These are phyloP conservation scores for Phthorimaea operculella DNA, from an alignment of 1,140 invertebrate species.

Conservation along the genomic window DNA sequence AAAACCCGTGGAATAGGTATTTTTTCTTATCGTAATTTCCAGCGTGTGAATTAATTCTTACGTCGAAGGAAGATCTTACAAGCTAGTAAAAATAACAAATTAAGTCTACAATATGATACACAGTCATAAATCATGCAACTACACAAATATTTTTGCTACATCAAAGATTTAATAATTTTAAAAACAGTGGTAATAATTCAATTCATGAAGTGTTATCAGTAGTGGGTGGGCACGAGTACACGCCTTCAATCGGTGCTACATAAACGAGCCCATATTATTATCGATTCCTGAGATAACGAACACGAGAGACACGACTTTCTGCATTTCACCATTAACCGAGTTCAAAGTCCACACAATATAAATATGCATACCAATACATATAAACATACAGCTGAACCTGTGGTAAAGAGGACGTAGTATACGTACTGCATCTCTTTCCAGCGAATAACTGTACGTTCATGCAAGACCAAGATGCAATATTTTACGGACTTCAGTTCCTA, in stretches of 20 bases:
- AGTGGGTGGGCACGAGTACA: slow-evolving; percentile 12
- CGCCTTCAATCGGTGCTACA: slow-evolving; percentile 22
- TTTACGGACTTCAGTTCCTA: slow-evolving; percentile 41
- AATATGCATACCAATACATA: slow-evolving; percentile 41
- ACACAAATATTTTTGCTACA: neutral
- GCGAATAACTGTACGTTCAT: slow-evolving; percentile 25
- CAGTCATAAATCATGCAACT: neutral
- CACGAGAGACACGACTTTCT: slow-evolving; percentile 32
- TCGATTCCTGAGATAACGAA: slow-evolving; percentile 47
- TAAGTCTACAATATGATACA: neutral
- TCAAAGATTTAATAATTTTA: neutral
- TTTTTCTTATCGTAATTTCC: neutral
- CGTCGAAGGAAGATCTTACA: slow-evolving; percentile 7
- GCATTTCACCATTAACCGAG: slow-evolving; percentile 54
- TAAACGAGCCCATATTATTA: slow-evolving; percentile 14
- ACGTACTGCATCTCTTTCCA: slow-evolving; percentile 53
- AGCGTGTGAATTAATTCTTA: slow-evolving; percentile 19
- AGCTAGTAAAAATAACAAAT: neutral
- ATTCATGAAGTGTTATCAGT: too few relatives aligned
- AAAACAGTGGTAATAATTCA: neutral
- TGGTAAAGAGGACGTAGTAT: slow-evolving; percentile 40
- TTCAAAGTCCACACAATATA: slow-evolving; percentile 58
- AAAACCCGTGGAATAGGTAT: slow-evolving; percentile 13
- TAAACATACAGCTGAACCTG: slow-evolving; percentile 45
- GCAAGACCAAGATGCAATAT: slow-evolving; percentile 34